A percentile compares a stretch with the other conserved stretches of the same genome.
These are phyloP conservation scores for Berghia stephanieae DNA, from an alignment of 1,140 invertebrate genomes.

Conservation along the genomic window DNA sequence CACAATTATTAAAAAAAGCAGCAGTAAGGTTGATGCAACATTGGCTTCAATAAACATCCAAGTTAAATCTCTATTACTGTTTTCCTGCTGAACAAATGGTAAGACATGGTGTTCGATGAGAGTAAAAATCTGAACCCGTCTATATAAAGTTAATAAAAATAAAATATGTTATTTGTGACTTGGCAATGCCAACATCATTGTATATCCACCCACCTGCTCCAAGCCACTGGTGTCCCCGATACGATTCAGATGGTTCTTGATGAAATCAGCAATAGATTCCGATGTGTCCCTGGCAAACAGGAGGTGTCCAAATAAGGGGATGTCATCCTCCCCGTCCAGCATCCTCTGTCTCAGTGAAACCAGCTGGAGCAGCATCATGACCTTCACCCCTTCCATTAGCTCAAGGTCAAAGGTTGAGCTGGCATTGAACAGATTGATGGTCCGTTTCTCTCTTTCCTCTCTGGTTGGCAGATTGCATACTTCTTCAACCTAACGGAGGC, in stretches of 20 bases:
- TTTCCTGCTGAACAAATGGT: too few relatives aligned
- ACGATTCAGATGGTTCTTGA: slow-evolving; percentile 68
- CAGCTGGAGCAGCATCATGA: slow-evolving; percentile 68
- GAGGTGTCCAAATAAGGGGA: slow-evolving; percentile 68
- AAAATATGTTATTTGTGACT: background rate
- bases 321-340: slow-evolving; percentile 53
- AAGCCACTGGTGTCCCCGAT: slow-evolving; percentile 67
- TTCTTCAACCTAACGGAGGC: slow-evolving; percentile 60
- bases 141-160: background rate
- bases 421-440: slow-evolving; percentile 65
- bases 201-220: slow-evolving; percentile 64
- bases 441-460: slow-evolving; percentile 55
- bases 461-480: slow-evolving; percentile 49
- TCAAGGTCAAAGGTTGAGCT: slow-evolving; percentile 64
- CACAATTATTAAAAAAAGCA: too few relatives aligned
- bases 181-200: background rate
- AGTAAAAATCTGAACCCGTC: background rate
- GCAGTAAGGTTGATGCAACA: too few relatives aligned
- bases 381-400: slow-evolving; percentile 70
- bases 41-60: too few relatives aligned
- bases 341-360: slow-evolving; percentile 61
- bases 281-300: slow-evolving; percentile 69
- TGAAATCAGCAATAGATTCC: slow-evolving; percentile 62
- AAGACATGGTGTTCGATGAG: background rate
- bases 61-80: too few relatives aligned